Conservation (phyloP, 2,113 vertebrate species). For the Scytalopus superciliaris region DNA sequence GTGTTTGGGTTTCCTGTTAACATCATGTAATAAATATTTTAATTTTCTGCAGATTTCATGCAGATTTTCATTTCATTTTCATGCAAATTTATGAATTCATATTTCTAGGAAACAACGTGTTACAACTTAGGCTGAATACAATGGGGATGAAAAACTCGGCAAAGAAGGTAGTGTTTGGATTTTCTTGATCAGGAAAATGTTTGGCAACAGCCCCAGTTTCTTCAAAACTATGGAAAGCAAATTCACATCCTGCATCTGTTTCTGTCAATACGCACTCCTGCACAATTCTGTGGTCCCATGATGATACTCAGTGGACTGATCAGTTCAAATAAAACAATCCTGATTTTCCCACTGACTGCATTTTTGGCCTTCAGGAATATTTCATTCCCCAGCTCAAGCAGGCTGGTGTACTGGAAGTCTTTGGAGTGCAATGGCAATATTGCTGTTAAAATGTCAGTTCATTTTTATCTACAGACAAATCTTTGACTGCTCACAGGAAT, state of each 20-base stretch:
- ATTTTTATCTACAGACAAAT: background rate
- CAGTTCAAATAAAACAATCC: background rate
- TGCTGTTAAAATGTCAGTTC: background rate
- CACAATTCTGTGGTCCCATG: background rate
- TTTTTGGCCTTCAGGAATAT: background rate
- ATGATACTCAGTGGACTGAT: background rate
- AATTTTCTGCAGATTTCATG: background rate
- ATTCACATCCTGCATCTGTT: background rate
- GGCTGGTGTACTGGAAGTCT: background rate
- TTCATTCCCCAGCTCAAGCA: background rate
- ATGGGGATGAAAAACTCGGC: background rate
- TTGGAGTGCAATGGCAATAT: background rate
- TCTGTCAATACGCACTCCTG: accelerated
- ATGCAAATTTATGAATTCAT: background rate
- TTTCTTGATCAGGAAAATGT: background rate
- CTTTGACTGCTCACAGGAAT: background rate
- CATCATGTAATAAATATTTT: background rate
- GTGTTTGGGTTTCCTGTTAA: background rate
- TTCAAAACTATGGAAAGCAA: background rate
- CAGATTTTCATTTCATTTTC: no score
- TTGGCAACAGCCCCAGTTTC: background rate
- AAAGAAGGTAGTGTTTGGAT: background rate
- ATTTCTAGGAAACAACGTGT: background rate
- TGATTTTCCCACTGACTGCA: background rate
- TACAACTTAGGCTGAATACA: background rate